Evolutionary conservation across 2,113 vertebrate genomes (phyloP).

Genomic region (Paracanthobrama guichenoti): DNA sequence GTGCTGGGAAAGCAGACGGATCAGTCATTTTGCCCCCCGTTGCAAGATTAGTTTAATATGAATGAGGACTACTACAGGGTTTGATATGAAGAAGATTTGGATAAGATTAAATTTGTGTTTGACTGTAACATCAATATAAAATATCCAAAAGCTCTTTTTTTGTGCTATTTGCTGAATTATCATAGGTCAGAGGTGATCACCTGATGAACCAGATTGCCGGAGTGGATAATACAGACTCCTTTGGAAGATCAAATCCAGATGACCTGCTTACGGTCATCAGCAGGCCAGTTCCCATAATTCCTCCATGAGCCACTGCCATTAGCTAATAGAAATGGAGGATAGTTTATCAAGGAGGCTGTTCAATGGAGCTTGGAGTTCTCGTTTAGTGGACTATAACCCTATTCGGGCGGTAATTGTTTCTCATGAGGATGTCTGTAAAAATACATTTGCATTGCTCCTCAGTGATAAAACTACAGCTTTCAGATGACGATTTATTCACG

Average conservation of each 20-base stretch:
- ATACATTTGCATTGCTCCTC: not conserved
- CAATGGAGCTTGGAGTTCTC: conserved; percentile 28
- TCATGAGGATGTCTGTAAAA: not conserved
- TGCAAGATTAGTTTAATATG: conserved; percentile 15
- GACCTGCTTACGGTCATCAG: conserved; percentile 3
- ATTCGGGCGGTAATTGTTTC: not conserved
- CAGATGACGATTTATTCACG: not conserved
- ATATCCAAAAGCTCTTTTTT: not conserved
- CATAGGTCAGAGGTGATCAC: not conserved
- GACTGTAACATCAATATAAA: not conserved
- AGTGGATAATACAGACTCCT: conserved; percentile 7
- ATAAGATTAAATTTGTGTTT: conserved; percentile 10
- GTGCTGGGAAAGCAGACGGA: not conserved
- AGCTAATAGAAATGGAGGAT: conserved; percentile 43
- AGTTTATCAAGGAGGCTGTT: conserved; percentile 29
- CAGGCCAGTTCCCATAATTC: conserved; percentile 34
- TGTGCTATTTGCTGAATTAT: conserved; percentile 2
- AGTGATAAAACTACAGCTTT: not conserved
- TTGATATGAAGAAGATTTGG: conserved; percentile 18
- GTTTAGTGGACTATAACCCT: conserved; percentile 9
- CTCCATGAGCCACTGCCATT: conserved; percentile 28
- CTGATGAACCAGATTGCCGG: not conserved
- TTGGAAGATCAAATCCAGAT: not conserved
- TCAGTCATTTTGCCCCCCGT: not conserved
- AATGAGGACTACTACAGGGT: not conserved